Percentiles rank a stretch among this genome's conserved stretches.
These are phyloP conservation scores for Strix uralensis DNA, from an alignment of 2,113 vertebrate genomes.

Conservation along the genomic window DNA sequence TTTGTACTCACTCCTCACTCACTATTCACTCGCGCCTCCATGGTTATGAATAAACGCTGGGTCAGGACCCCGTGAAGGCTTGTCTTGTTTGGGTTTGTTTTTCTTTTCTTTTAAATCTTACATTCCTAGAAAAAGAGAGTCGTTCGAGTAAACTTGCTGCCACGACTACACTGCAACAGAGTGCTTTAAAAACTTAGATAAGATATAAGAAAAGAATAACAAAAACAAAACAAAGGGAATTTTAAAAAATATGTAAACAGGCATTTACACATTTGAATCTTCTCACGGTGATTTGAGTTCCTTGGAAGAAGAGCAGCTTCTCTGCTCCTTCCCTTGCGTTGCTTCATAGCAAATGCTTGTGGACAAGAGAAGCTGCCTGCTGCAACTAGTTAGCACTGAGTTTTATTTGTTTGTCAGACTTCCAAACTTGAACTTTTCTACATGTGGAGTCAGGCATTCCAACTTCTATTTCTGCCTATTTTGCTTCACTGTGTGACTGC, in stretches of 20 bases:
- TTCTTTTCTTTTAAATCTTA: not conserved
- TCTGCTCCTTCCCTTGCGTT: not conserved
- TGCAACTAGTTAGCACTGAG: not conserved
- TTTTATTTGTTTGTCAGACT: not conserved
- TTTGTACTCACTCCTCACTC: not conserved
- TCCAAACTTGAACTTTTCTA: not conserved
- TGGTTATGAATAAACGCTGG: not conserved
- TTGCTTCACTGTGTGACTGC: not conserved
- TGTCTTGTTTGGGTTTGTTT: not conserved
- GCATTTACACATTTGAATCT: not conserved
- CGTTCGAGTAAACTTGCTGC: not conserved
- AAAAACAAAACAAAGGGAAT: conserved; percentile 10
- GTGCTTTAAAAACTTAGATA: conserved; percentile 26
- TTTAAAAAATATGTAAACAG: not conserved
- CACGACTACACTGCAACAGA: not conserved
- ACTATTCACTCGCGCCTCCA: not conserved
- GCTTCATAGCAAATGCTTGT: not conserved
- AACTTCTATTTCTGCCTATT: not conserved
- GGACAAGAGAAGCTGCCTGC: not conserved
- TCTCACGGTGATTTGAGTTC: not conserved
- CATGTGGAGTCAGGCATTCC: not conserved
- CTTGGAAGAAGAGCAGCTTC: not conserved
- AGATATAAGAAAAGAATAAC: not conserved
- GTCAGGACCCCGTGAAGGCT: not conserved
- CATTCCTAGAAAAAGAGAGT: conserved; percentile 11